Conservation (phyloP, 2,113 vertebrate species). For the Sphyrna mokarran region DNA sequence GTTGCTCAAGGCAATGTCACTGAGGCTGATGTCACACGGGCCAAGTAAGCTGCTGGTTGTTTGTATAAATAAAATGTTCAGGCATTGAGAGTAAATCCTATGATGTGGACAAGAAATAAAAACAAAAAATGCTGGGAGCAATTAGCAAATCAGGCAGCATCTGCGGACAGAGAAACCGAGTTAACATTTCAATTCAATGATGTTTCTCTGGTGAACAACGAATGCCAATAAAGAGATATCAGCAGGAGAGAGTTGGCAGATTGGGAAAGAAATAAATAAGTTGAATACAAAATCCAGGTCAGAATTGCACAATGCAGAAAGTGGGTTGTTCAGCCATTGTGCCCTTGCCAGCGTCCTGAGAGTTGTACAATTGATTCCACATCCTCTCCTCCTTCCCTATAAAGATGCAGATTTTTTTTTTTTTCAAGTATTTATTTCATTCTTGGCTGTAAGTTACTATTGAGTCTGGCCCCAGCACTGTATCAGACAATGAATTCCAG, state of each 20-base stretch:
- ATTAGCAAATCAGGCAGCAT: not conserved
- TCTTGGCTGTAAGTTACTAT: not conserved
- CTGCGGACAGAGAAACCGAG: not conserved
- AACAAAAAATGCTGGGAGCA: not conserved
- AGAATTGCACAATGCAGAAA: not conserved
- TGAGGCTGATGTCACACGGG: conserved; percentile 66
- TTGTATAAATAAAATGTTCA: not conserved
- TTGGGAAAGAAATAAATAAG: not conserved
- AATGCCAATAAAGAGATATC: too few species aligned
- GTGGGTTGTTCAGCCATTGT: not conserved
- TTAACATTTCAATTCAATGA: not conserved
- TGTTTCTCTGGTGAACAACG: not conserved
- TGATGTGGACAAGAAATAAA: not conserved
- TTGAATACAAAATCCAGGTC: not conserved
- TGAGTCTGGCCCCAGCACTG: not conserved
- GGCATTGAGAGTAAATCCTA: not conserved
- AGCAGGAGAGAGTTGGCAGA: not conserved
- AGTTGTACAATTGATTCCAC: not conserved
- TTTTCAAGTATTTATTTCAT: not conserved
- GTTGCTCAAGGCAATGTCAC: conserved; percentile 73
- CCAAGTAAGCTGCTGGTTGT: conserved; percentile 71
- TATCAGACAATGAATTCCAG: not conserved
- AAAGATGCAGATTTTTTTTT: not conserved
- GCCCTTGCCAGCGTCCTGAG: not conserved
- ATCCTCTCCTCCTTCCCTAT: not conserved